Percentiles rank a stretch among this genome's conserved stretches.
These are phyloP conservation scores for Theristicus caerulescens DNA, from an alignment of 2,113 vertebrate genomes.

Conservation along the genomic window DNA sequence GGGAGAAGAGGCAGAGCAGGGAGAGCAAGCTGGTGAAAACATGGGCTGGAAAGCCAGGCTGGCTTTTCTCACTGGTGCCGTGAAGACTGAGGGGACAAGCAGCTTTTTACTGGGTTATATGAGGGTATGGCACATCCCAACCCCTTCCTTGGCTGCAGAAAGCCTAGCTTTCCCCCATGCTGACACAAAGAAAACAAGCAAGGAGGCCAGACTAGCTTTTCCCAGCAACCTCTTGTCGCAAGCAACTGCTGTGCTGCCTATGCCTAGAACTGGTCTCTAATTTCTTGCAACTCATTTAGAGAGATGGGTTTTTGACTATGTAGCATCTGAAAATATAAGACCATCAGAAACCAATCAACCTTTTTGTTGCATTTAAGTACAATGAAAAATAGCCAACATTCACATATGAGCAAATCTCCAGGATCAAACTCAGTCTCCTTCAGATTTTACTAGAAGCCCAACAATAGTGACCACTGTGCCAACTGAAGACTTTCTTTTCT, in stretches of 20 bases:
- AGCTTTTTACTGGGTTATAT: not conserved
- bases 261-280: not conserved
- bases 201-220: not conserved
- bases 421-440: not conserved
- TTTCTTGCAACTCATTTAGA: not conserved
- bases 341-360: not conserved
- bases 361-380: not conserved
- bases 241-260: not conserved
- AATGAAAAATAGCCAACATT: not conserved
- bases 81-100: not conserved
- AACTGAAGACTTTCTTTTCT: not conserved
- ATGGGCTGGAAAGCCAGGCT: fast-evolving
- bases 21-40: not conserved
- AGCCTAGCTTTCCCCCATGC: not conserved
- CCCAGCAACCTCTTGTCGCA: not conserved
- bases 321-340: not conserved
- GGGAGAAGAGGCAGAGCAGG: not conserved
- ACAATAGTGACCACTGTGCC: not conserved
- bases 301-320: not conserved
- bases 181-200: not conserved
- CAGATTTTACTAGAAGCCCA: not conserved
- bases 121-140: not conserved
- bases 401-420: not conserved
- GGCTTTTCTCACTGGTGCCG: not conserved
- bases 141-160: not conserved